A percentile compares a stretch with the other conserved stretches of the same genome.
These are phyloP conservation scores for Pseudopodoces humilis DNA, from an alignment of 2,113 vertebrate genomes.

Conservation along the genomic window DNA sequence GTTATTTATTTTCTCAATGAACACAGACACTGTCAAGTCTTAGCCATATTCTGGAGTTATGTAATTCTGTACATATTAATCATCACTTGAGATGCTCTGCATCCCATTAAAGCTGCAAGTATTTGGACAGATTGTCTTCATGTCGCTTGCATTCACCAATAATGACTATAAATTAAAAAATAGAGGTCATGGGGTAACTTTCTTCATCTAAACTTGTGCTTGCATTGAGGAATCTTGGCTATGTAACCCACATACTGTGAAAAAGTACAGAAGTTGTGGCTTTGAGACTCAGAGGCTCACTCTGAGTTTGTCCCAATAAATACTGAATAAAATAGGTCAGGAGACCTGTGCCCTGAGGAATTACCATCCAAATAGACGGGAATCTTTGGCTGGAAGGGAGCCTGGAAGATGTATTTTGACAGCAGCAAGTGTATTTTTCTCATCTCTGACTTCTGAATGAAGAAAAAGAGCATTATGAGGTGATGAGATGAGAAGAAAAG, in stretches of 20 bases:
- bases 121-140: neutral
- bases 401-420: neutral
- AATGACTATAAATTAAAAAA: neutral
- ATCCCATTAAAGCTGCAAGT: neutral
- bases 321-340: neutral
- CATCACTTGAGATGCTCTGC: neutral
- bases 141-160: neutral
- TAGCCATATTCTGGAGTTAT: neutral
- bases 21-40: neutral
- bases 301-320: neutral
- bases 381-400: neutral
- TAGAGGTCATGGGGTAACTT: neutral
- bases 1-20: neutral
- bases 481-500: neutral
- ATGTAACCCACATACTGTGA: rapidly evolving
- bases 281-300: neutral
- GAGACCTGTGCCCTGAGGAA: neutral
- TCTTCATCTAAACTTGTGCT: neutral
- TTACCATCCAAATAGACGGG: rapidly evolving
- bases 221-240: neutral
- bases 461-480: neutral
- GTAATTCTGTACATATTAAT: neutral
- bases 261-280: neutral
- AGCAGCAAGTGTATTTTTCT: neutral
- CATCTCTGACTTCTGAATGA: neutral